Conservation (phyloP, 2,113 vertebrate species). For the Saguinus midas region DNA sequence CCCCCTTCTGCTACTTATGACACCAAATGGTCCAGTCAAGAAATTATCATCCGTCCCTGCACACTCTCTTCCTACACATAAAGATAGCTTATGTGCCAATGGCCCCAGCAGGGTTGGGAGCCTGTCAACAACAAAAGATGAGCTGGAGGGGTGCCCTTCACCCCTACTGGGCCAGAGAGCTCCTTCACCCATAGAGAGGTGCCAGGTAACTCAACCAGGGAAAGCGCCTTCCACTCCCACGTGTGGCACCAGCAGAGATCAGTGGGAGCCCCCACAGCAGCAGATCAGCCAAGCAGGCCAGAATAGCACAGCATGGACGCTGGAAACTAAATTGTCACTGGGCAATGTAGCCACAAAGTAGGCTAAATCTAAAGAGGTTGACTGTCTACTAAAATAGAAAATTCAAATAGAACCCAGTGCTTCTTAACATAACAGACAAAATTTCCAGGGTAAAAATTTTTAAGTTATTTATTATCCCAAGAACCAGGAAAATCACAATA, state of each 20-base stretch:
- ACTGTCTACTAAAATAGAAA: not conserved
- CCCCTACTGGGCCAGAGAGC: not conserved
- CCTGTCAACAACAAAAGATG: not conserved
- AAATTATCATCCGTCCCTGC: not conserved
- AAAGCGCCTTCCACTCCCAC: not conserved
- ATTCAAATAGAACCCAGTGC: not conserved
- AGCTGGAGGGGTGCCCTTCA: not conserved
- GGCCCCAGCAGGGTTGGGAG: not conserved
- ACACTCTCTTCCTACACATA: not conserved
- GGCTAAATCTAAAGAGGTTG: not conserved
- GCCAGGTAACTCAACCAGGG: not conserved
- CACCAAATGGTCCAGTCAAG: not conserved
- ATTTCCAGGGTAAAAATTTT: not conserved
- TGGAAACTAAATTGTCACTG: not conserved
- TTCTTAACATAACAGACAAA: not conserved
- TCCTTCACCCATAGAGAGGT: not conserved
- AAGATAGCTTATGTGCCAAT: not conserved
- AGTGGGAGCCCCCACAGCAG: not conserved
- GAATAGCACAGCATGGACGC: not conserved
- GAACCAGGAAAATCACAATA: not conserved
- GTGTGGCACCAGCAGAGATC: not conserved
- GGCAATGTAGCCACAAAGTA: not conserved
- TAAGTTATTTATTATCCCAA: not conserved
- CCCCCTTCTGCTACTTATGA: not conserved
- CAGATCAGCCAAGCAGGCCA: not conserved